Evolutionary conservation across 2,113 vertebrate species (phyloP).

Genomic region (Pachycephala philippinensis): DNA sequence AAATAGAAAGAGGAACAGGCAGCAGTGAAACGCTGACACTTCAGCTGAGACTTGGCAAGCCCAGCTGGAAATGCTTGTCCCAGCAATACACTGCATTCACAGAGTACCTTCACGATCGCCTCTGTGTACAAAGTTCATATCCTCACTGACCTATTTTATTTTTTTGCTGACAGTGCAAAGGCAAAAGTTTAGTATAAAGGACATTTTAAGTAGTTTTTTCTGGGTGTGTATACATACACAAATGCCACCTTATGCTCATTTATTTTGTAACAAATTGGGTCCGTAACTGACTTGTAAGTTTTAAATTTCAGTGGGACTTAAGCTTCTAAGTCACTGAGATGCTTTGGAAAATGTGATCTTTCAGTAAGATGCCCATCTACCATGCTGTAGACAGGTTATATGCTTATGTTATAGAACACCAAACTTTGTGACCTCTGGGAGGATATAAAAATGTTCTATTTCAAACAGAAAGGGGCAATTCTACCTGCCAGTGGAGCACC

Average conservation of each 20-base stretch:
- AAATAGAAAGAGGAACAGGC: slow-evolving; percentile 61
- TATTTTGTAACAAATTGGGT: not conserved
- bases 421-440: not conserved
- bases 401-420: not conserved
- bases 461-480: not conserved
- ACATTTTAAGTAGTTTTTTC: not conserved
- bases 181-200: not conserved
- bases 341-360: not conserved
- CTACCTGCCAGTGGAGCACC: not conserved
- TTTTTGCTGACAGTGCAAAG: not conserved
- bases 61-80: slow-evolving; percentile 28
- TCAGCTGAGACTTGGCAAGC: slow-evolving; percentile 33
- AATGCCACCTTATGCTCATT: not conserved
- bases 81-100: not conserved
- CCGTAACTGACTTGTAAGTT: not conserved
- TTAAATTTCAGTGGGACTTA: not conserved
- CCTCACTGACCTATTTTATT: not conserved
- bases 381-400: not conserved
- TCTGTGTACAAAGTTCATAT: not conserved
- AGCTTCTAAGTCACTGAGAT: not conserved
- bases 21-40: not conserved
- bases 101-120: not conserved
- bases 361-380: not conserved
- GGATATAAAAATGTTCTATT: not conserved
- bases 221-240: not conserved